These are phyloP conservation scores for Dendrocopos noguchii DNA, from an alignment of 2,113 vertebrate genomes.

Conservation along the genomic window DNA sequence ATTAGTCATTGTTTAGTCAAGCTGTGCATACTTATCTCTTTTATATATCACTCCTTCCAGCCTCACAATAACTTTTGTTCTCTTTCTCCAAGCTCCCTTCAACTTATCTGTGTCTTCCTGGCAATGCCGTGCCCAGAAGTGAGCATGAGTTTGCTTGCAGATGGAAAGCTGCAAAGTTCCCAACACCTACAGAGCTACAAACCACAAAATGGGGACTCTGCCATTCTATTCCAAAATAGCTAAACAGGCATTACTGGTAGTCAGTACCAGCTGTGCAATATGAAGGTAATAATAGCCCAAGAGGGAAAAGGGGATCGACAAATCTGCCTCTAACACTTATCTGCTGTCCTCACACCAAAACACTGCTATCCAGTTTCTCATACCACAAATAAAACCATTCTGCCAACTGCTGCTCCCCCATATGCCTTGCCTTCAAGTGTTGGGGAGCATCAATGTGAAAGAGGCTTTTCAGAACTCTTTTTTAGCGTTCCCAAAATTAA, in stretches of 20 bases:
- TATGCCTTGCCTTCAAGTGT: constrained; percentile 35
- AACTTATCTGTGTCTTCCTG: neutral
- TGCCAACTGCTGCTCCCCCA: constrained; percentile 21
- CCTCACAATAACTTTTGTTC: constrained; percentile 24
- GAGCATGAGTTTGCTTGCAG: neutral
- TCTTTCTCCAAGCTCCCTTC: neutral
- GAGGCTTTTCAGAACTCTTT: constrained; percentile 33
- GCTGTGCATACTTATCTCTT: constrained; percentile 45
- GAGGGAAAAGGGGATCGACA: neutral
- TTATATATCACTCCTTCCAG: constrained; percentile 33
- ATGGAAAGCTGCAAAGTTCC: constrained; percentile 6
- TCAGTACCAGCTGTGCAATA: neutral
- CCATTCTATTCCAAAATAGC: neutral
- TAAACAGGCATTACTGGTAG: neutral
- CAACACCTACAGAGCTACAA: neutral
- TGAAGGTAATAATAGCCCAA: neutral
- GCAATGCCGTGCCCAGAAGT: neutral
- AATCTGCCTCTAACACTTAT: constrained; percentile 1
- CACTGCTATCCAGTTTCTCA: constrained; percentile 19
- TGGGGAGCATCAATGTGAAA: constrained; percentile 46
- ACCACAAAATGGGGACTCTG: neutral
- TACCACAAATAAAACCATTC: constrained; percentile 23
- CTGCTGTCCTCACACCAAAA: constrained; percentile 7
- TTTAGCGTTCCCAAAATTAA: constrained; percentile 56
- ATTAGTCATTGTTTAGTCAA: constrained; percentile 58